Conservation (phyloP, 2,888 invertebrate genomes). For the Sycophila texana region DNA sequence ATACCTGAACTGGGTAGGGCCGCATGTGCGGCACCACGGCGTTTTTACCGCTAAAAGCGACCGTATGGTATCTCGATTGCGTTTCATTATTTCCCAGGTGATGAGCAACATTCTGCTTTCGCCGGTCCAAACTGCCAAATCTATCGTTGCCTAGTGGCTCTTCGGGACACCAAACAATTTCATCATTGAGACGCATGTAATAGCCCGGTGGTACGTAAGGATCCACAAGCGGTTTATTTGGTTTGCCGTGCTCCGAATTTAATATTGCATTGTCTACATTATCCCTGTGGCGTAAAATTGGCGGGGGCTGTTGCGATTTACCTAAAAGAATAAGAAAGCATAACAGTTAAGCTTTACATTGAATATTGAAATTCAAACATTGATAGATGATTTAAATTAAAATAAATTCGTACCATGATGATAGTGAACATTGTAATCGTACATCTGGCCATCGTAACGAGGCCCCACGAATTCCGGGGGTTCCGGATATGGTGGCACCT, state of each 20-base stretch:
- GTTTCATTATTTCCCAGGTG: slow-evolving; percentile 59
- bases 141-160: slow-evolving; percentile 70
- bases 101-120: slow-evolving; percentile 74
- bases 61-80: slow-evolving; percentile 66
- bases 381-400: background rate
- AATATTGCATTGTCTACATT: slow-evolving; percentile 38
- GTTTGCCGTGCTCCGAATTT: slow-evolving; percentile 24
- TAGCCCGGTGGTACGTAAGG: slow-evolving; percentile 65
- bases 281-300: slow-evolving; percentile 40
- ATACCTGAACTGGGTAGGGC: slow-evolving; percentile 56
- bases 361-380: no score
- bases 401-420: slow-evolving; percentile 56
- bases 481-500: slow-evolving; percentile 60
- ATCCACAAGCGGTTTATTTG: slow-evolving; percentile 41
- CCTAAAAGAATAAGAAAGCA: background rate
- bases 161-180: slow-evolving; percentile 70
- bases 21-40: slow-evolving; percentile 52
- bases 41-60: slow-evolving; percentile 59
- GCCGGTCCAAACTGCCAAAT: slow-evolving; percentile 80
- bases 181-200: slow-evolving; percentile 71
- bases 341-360: background rate
- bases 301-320: slow-evolving; percentile 18
- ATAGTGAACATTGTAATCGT: slow-evolving; percentile 61
- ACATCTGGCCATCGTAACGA: slow-evolving; percentile 61
- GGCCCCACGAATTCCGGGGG: slow-evolving; percentile 60